These are phyloP conservation scores for Bombus vancouverensis DNA, from an alignment of 1,140 invertebrate genomes.

Conservation along the genomic window DNA sequence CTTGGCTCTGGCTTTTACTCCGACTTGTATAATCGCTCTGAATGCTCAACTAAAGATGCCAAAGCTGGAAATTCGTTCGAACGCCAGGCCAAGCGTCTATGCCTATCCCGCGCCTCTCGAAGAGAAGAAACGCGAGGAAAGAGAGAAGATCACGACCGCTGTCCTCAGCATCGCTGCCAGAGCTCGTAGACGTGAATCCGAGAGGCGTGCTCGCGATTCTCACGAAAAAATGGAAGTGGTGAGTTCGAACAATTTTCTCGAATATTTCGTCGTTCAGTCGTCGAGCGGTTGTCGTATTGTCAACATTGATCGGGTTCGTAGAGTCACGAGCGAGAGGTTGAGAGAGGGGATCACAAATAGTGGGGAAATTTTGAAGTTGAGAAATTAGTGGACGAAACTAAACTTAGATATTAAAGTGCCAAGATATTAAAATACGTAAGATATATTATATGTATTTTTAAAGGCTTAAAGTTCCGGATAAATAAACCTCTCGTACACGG, in stretches of 20 bases:
- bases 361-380: no score
- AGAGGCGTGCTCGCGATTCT: constrained; percentile 83
- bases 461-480: no score
- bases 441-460: no score
- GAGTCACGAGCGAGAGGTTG: no score
- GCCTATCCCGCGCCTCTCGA: constrained; percentile 98
- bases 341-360: no score
- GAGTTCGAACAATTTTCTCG: constrained; percentile 33
- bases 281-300: no score
- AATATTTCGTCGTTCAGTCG: background rate
- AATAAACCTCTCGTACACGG: no score
- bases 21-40: constrained; percentile 97
- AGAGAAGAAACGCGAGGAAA: constrained; percentile 98
- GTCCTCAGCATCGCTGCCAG: constrained; percentile 98
- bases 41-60: constrained; percentile 99
- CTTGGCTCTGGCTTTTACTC: constrained; percentile 96
- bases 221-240: constrained; percentile 90
- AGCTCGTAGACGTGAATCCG: constrained; percentile 90
- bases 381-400: no score
- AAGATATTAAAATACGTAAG: no score
- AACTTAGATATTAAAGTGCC: no score
- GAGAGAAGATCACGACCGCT: constrained; percentile 97
- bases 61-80: constrained; percentile 95
- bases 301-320: no score
- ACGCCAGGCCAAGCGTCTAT: constrained; percentile 96